phyloP scores from a whole-genome alignment of 2,113 vertebrate species.

The Datnioides undecimradiatus region DNA sequence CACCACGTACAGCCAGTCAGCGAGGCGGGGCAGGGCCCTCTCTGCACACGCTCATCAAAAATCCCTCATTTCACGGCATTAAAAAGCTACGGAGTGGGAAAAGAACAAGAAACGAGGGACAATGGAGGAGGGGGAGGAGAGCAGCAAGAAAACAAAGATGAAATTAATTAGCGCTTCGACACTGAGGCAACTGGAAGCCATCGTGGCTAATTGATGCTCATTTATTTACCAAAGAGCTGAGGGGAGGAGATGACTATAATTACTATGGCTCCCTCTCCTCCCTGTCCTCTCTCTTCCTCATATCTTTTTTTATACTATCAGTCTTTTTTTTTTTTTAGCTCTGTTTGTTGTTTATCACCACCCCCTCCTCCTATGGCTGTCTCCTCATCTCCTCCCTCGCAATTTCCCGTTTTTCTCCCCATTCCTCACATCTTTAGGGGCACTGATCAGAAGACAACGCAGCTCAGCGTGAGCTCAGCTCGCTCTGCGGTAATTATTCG shows the following conservation, averaged over 20 bases:
- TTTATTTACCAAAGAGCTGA: constrained; percentile 67
- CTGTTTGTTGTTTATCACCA: constrained; percentile 43
- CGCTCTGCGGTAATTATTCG: constrained; percentile 54
- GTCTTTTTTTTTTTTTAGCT: constrained; percentile 29
- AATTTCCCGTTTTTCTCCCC: constrained; percentile 20
- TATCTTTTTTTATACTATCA: constrained; percentile 16
- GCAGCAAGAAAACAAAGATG: constrained; percentile 25
- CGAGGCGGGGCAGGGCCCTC: neutral
- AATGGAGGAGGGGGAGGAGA: constrained; percentile 12
- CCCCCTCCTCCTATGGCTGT: neutral
- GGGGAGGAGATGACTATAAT: constrained; percentile 59
- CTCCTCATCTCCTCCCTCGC: constrained; percentile 38
- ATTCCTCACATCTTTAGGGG: constrained; percentile 30
- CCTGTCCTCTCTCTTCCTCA: neutral
- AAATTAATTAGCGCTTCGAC: constrained; percentile 53
- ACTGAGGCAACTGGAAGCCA: constrained; percentile 58
- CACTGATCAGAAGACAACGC: constrained; percentile 43
- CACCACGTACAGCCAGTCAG: neutral
- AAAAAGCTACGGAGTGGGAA: neutral
- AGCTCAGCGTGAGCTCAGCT: constrained; percentile 39
- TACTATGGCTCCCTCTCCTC: constrained; percentile 34
- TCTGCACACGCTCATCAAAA: neutral
- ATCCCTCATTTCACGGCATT: neutral
- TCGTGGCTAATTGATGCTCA: constrained; percentile 60
- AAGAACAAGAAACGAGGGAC: neutral